These are phyloP conservation scores for Babyrousa celebensis DNA, from an alignment of 2,797 vertebrate genomes.

Conservation along the genomic window DNA sequence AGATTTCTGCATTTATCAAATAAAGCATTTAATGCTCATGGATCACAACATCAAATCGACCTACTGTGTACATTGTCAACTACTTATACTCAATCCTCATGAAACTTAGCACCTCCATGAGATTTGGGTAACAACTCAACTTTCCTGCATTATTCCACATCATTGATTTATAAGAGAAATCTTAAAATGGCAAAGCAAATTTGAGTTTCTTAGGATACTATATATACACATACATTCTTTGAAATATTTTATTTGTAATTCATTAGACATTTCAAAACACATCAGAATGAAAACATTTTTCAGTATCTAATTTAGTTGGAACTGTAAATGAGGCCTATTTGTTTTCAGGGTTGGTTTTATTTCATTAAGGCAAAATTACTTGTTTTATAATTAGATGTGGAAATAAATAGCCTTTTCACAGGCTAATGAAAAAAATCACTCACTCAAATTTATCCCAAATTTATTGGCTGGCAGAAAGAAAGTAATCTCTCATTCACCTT, in stretches of 20 bases:
- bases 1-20: slow-evolving; percentile 4
- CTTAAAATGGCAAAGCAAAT: slow-evolving; percentile 50
- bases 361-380: slow-evolving; percentile 80
- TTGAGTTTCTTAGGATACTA: slow-evolving; percentile 50
- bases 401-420: slow-evolving; percentile 73
- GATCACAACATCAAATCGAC: slow-evolving; percentile 58
- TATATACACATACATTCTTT: not conserved
- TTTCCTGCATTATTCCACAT: slow-evolving; percentile 50
- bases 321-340: slow-evolving; percentile 75
- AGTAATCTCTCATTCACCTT: slow-evolving; percentile 24
- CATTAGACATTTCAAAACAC: slow-evolving; percentile 71
- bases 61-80: not conserved
- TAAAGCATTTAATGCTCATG: slow-evolving; percentile 47
- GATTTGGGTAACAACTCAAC: slow-evolving; percentile 52
- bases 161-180: slow-evolving; percentile 36
- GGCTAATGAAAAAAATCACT: slow-evolving; percentile 67
- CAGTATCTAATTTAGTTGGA: slow-evolving; percentile 68
- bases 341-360: slow-evolving; percentile 70
- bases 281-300: slow-evolving; percentile 62
- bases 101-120: slow-evolving; percentile 42
- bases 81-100: slow-evolving; percentile 24
- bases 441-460: slow-evolving; percentile 56
- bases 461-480: slow-evolving; percentile 69
- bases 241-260: slow-evolving; percentile 67
- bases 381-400: slow-evolving; percentile 74